Evolutionary conservation across 2,888 invertebrate genomes (phyloP).

Genomic region (Emmelina monodactyla): DNA sequence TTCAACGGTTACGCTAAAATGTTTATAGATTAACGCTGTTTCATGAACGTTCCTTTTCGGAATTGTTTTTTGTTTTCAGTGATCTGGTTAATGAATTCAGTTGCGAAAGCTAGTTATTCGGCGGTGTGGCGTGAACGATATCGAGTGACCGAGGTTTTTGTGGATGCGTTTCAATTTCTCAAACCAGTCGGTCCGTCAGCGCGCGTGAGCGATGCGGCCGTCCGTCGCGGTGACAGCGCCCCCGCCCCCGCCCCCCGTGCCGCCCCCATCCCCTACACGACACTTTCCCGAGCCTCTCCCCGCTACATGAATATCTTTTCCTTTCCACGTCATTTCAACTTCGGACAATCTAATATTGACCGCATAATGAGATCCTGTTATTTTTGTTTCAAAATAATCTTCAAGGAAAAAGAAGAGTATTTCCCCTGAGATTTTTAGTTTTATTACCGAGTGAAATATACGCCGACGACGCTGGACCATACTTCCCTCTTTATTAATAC

Average conservation of each 20-base stretch:
- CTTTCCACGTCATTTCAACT: neutral
- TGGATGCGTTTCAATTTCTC: conserved; percentile 55
- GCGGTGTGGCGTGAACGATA: neutral
- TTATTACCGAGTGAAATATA: too few relatives aligned
- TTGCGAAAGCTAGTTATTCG: neutral
- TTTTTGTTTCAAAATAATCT: neutral
- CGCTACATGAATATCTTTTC: conserved; percentile 1
- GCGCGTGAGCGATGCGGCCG: conserved; percentile 49
- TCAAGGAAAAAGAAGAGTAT: too few relatives aligned
- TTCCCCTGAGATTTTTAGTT: too few relatives aligned
- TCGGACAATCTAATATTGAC: conserved; percentile 4
- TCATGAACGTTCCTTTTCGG: too few relatives aligned
- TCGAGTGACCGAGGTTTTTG: conserved; percentile 27
- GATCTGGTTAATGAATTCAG: too few relatives aligned
- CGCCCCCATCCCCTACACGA: neutral
- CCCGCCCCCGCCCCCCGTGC: conserved; percentile 1
- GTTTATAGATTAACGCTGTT: neutral
- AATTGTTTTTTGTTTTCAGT: too few relatives aligned
- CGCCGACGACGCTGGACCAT: too few relatives aligned
- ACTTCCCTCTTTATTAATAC: too few relatives aligned
- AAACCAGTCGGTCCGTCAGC: conserved; percentile 55
- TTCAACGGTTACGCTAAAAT: neutral
- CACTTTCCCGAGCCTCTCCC: conserved; percentile 7
- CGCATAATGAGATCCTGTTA: neutral
- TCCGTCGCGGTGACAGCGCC: conserved; percentile 33